These are phyloP conservation scores for Oophaga sylvatica DNA, from an alignment of 2,797 vertebrate species.

Conservation along the genomic window DNA sequence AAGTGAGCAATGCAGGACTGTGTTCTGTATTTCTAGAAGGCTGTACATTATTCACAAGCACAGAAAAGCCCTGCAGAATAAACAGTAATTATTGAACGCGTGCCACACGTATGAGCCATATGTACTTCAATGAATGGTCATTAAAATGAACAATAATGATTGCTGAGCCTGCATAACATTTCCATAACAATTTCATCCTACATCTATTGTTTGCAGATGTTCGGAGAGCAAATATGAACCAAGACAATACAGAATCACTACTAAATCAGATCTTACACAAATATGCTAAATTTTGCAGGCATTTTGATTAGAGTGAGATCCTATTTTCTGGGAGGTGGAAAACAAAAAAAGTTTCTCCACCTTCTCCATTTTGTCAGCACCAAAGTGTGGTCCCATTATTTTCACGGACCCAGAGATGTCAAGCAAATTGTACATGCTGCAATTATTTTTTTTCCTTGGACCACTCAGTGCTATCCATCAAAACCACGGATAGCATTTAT, in stretches of 20 bases:
- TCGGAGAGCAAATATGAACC: neutral
- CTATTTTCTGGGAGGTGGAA: too few species aligned
- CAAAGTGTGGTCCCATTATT: too few species aligned
- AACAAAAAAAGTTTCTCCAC: too few species aligned
- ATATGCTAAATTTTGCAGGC: too few species aligned
- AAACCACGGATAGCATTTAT: too few species aligned
- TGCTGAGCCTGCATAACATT: conserved; percentile 28
- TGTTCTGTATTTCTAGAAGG: neutral
- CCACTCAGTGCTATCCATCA: too few species aligned
- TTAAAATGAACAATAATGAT: conserved; percentile 42
- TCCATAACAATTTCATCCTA: conserved; percentile 29
- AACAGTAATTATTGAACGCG: conserved; percentile 21
- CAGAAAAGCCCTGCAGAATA: neutral
- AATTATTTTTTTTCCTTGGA: too few species aligned
- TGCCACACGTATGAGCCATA: conserved; percentile 32
- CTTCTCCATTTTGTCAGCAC: too few species aligned
- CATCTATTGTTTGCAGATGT: conserved; percentile 32
- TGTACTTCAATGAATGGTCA: conserved; percentile 26
- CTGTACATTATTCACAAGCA: conserved; percentile 1
- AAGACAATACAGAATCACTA: neutral
- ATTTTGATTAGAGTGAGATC: too few species aligned
- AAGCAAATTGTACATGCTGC: too few species aligned
- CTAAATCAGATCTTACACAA: neutral
- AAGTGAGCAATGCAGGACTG: neutral
- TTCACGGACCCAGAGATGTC: too few species aligned